phyloP scores from a whole-genome alignment of 2,888 invertebrate species.

The Tineola bisselliella region DNA sequence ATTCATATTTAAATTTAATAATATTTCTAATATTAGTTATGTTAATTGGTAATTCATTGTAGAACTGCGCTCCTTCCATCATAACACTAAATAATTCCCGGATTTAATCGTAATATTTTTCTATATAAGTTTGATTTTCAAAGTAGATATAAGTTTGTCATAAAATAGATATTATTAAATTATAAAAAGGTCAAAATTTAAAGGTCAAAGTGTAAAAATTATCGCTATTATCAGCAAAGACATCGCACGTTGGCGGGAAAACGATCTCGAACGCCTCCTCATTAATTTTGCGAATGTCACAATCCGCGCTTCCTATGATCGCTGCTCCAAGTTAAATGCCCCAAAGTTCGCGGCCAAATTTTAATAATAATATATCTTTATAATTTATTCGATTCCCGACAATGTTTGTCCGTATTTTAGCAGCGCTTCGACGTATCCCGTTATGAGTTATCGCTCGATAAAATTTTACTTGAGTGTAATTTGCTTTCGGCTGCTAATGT shows the following conservation, averaged over 20 bases:
- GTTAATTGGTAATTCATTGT: too few species aligned
- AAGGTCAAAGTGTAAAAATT: background rate
- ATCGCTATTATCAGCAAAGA: background rate
- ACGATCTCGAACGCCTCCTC: slow-evolving; percentile 27
- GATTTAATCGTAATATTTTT: too few species aligned
- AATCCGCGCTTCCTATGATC: slow-evolving; percentile 26
- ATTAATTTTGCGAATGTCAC: slow-evolving; percentile 40
- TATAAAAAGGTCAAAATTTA: background rate
- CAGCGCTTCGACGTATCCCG: slow-evolving; percentile 22
- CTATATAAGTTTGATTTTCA: too few species aligned
- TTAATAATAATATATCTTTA: slow-evolving; percentile 67
- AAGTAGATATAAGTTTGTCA: background rate
- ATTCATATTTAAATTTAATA: too few species aligned
- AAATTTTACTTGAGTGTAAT: slow-evolving; percentile 14
- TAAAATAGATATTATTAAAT: background rate
- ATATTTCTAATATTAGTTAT: too few species aligned
- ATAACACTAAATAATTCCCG: too few species aligned
- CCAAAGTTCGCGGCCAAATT: slow-evolving; percentile 57
- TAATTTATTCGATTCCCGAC: slow-evolving; percentile 59
- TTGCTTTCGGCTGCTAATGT: slow-evolving; percentile 5
- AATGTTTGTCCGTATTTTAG: slow-evolving; percentile 34
- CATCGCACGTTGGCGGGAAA: slow-evolving; percentile 42
- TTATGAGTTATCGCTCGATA: slow-evolving; percentile 21
- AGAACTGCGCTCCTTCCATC: too few species aligned
- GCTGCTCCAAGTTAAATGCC: slow-evolving; percentile 41